A percentile compares a stretch with the other conserved stretches of the same genome.
Conservation (phyloP, 1,140 invertebrate genomes). For the Heliconius congener region DNA sequence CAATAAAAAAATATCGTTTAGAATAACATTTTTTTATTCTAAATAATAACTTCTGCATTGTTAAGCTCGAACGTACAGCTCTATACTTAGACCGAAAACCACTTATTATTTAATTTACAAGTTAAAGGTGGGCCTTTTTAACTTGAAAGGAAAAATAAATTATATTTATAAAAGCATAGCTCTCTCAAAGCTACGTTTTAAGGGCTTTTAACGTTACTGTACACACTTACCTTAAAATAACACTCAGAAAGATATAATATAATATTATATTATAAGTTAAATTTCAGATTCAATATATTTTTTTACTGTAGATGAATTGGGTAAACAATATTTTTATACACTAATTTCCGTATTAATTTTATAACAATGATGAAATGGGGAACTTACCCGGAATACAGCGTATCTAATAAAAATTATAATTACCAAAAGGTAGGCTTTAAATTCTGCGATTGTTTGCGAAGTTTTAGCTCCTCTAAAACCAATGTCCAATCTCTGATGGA, state of each 20-base stretch:
- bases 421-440: too few relatives aligned
- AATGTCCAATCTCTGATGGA: too few relatives aligned
- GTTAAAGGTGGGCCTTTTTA: not conserved
- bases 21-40: not conserved
- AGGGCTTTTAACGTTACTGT: slow-evolving; percentile 9
- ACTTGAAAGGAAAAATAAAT: slow-evolving; percentile 7
- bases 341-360: too few relatives aligned
- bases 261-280: not conserved
- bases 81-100: not conserved
- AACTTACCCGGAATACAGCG: too few relatives aligned
- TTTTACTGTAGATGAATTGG: not conserved
- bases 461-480: too few relatives aligned
- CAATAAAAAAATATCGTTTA: too few relatives aligned
- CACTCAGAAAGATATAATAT: not conserved
- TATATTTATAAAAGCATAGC: not conserved
- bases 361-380: too few relatives aligned
- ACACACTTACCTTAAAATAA: slow-evolving; percentile 9
- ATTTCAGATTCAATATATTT: not conserved
- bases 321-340: too few relatives aligned
- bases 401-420: too few relatives aligned
- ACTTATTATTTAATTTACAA: not conserved
- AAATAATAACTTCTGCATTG: not conserved
- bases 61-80: not conserved
- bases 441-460: too few relatives aligned
- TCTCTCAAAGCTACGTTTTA: slow-evolving; percentile 3